Base-by-base conservation (phyloP, 2,113 vertebrate species). In the Crotalus helleri region DNA sequence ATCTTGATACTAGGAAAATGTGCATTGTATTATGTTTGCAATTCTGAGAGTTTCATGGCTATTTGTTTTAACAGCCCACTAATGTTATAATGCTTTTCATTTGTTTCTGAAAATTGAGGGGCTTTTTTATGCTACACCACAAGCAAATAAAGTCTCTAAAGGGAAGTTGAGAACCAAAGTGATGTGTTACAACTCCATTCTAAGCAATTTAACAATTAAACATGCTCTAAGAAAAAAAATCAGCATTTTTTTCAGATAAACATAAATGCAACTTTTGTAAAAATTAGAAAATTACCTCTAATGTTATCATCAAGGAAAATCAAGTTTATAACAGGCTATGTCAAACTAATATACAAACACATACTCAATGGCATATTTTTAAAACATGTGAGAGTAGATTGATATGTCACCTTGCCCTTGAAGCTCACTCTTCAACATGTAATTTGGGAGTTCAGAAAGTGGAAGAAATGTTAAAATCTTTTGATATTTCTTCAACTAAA, bases 41-140 rank as follows among this genome's bases (percentile, higher is more conserved):
- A 33, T 5, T 93, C 58, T 74, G 19, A 0, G 88, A 33, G 55
- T 89, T 93, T 92, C 69, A 91, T 92, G 21, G 69, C 91, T 86
- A 93, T 85, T 64, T 95, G 90, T 94, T 94, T 90, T 93, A 92
- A 91, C 57, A 57, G 29, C 51, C 85, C 39, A 51, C 23, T 95
- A 92, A 95, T 94, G 21, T 7, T 44, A 74, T 87, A 94, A 90
- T 26, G 4, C 91, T 93, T 95, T 95, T 93, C 17, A 81, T 90
- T 81, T 49, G 11, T 1, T 59, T 86, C 88, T 93, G 94, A 90
- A 88, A 5, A 93, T 9, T 89, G 17, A 29, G 85, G 1, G 29
- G 86, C 88, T 90, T 88, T 91, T 13, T 91, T 86, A 3, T 88
- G 92, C 89, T 46, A 89, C 46, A 55, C 29, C 85, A 51, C 51